Percentiles rank a stretch among this genome's conserved stretches.
phyloP scores from a whole-genome alignment of 2,888 invertebrate genomes.

The Agriotes lineatus region DNA sequence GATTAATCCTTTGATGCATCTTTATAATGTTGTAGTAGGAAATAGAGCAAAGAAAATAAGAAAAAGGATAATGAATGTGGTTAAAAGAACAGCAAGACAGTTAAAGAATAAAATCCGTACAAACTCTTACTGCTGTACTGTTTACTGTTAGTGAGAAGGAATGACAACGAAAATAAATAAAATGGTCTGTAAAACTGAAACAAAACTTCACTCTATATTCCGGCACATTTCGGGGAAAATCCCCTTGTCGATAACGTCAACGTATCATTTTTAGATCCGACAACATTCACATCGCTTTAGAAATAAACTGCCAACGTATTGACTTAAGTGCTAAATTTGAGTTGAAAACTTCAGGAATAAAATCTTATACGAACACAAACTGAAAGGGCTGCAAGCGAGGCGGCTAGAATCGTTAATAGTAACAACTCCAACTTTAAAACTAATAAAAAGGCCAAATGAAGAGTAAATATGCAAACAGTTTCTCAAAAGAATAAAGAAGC shows the following conservation, averaged over 20 bases:
- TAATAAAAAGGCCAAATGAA: conserved; percentile 48
- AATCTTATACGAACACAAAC: conserved; percentile 18
- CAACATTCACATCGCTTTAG: conserved; percentile 5
- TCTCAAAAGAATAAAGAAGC: conserved; percentile 45
- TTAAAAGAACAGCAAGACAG: too few relatives aligned
- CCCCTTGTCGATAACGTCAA: conserved; percentile 4
- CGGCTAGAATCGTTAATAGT: conserved; percentile 33
- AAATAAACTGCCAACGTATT: conserved; percentile 7
- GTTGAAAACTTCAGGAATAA: conserved; percentile 22
- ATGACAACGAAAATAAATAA: too few relatives aligned
- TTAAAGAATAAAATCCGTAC: too few relatives aligned
- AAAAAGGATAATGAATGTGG: too few relatives aligned
- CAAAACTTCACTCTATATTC: neutral
- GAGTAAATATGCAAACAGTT: conserved; percentile 51
- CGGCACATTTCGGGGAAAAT: neutral
- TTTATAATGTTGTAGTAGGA: too few relatives aligned
- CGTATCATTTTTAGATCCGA: conserved; percentile 3
- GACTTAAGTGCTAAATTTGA: conserved; percentile 7
- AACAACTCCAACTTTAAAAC: conserved; percentile 42
- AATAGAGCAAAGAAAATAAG: too few relatives aligned
- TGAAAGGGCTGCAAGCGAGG: conserved; percentile 1
- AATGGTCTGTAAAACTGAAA: too few relatives aligned
- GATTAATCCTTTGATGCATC: too few relatives aligned
- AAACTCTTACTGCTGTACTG: too few relatives aligned
- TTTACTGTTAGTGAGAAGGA: too few relatives aligned